Percentiles rank a stretch among this genome's conserved stretches.
phyloP scores from a whole-genome alignment of 2,113 vertebrate species.

The Casuarius casuarius region DNA sequence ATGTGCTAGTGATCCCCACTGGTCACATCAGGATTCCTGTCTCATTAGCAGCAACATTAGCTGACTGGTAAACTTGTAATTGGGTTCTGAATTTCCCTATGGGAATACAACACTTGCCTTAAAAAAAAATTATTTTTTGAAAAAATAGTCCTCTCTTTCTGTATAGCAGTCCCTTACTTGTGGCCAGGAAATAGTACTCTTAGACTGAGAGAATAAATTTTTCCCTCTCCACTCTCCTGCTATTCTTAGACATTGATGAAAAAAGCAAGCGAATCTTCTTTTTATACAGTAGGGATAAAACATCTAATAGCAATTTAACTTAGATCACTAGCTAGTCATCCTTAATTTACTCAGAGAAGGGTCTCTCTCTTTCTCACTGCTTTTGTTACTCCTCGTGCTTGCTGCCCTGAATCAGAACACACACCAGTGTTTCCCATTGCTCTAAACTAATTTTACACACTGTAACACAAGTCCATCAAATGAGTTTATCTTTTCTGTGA shows the following conservation, averaged over 20 bases:
- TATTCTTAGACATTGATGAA: background rate
- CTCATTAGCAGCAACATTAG: background rate
- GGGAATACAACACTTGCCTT: background rate
- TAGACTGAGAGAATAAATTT: background rate
- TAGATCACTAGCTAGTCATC: background rate
- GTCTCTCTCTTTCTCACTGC: background rate
- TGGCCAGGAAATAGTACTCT: background rate
- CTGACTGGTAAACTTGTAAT: background rate
- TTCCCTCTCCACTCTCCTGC: background rate
- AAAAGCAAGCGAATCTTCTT: background rate
- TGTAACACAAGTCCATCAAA: background rate
- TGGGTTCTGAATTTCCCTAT: background rate
- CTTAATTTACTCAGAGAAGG: background rate
- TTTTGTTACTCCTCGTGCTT: accelerated
- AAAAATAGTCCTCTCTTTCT: background rate
- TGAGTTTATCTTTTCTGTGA: background rate
- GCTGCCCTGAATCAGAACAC: background rate
- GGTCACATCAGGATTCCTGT: background rate
- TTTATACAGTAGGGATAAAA: background rate
- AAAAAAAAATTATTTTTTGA: too few species aligned
- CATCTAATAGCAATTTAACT: background rate
- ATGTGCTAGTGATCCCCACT: background rate
- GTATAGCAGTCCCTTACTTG: background rate
- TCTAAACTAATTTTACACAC: background rate
- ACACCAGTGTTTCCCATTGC: background rate